Evolutionary conservation across 2,797 vertebrate species (phyloP).

Genomic region (Gallirallus australis): DNA sequence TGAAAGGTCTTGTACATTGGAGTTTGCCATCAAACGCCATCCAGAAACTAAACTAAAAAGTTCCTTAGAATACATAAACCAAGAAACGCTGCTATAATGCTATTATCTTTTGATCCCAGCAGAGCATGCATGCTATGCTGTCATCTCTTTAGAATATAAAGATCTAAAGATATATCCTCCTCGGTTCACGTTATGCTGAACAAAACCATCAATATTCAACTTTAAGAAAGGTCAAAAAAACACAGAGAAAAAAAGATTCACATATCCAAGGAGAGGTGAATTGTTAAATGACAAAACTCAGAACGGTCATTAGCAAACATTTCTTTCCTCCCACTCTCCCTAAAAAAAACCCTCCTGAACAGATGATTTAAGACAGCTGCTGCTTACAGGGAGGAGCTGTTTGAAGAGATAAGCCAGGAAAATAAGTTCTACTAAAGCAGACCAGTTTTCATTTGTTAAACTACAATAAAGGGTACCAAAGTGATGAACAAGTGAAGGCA

Average conservation of each 20-base stretch:
- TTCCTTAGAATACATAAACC: neutral
- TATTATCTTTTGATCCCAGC: neutral
- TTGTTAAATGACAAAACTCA: neutral
- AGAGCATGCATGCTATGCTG: neutral
- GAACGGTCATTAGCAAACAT: neutral
- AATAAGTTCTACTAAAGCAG: neutral
- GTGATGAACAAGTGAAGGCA: neutral
- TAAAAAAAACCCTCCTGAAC: neutral
- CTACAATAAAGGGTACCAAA: neutral
- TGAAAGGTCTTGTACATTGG: neutral
- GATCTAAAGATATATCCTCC: neutral
- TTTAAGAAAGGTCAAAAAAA: neutral
- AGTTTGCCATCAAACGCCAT: neutral
- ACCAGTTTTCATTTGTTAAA: constrained; percentile 5
- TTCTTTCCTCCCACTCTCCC: neutral
- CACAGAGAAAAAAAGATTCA: neutral
- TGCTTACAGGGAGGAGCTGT: neutral
- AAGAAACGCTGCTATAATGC: neutral
- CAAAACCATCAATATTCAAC: neutral
- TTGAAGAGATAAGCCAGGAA: constrained; percentile 38
- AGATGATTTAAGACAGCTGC: constrained; percentile 50
- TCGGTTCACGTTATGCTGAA: neutral
- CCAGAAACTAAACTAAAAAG: neutral
- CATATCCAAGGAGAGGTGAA: neutral
- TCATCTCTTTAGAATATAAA: neutral